Percentiles rank a stretch among this genome's conserved stretches.
These are phyloP conservation scores for Chamaea fasciata DNA, from an alignment of 2,113 vertebrate genomes.

Conservation along the genomic window DNA sequence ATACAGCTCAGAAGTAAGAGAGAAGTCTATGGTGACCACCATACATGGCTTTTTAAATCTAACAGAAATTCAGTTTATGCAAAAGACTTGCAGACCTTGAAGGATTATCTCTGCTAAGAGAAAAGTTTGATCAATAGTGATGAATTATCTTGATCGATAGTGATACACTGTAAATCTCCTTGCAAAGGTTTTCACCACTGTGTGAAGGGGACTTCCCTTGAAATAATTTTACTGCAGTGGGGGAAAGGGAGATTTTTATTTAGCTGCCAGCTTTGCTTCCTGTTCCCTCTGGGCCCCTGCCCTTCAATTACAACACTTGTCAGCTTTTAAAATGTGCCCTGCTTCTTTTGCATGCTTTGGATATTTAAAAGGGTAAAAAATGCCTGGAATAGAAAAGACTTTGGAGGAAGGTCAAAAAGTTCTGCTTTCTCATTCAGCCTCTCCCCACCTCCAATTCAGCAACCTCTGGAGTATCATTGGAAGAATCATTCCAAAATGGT, in stretches of 20 bases:
- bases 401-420: slow-evolving; percentile 21
- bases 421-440: background rate
- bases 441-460: background rate
- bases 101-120: slow-evolving; percentile 18
- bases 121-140: slow-evolving; percentile 40
- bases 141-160: slow-evolving; percentile 20
- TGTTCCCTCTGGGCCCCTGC: slow-evolving; percentile 19
- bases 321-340: slow-evolving; percentile 28
- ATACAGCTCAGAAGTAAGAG: background rate
- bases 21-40: background rate
- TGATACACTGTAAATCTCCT: slow-evolving; percentile 13
- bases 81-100: background rate
- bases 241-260: slow-evolving; percentile 23
- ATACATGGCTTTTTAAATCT: background rate
- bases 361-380: slow-evolving; percentile 31
- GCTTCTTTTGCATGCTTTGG: slow-evolving; percentile 18
- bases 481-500: background rate
- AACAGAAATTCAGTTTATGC: background rate
- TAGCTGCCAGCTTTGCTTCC: slow-evolving; percentile 26
- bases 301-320: slow-evolving; percentile 42
- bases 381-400: slow-evolving; percentile 3
- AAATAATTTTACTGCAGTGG: background rate
- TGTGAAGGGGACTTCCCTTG: slow-evolving; percentile 2
- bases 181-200: background rate
- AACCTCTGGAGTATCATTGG: background rate